Percentiles rank a stretch among this genome's conserved stretches.
These are phyloP conservation scores for Mythimna albipuncta DNA, from an alignment of 2,888 invertebrate species.

Conservation along the genomic window DNA sequence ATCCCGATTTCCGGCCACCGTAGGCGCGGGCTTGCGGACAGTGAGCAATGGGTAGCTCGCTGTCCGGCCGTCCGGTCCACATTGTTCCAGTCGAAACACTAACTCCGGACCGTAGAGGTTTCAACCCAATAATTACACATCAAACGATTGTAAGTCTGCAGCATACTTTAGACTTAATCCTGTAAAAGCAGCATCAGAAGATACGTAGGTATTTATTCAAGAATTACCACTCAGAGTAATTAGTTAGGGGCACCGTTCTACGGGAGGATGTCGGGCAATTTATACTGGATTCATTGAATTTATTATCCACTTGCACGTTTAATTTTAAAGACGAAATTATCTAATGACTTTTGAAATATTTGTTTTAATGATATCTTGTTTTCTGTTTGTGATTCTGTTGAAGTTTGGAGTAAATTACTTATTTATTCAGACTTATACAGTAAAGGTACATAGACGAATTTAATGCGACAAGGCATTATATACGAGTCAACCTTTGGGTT, in stretches of 20 bases:
- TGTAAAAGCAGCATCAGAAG: constrained; percentile 60
- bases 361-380: constrained; percentile 48
- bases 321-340: constrained; percentile 62
- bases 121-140: constrained; percentile 27
- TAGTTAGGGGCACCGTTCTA: constrained; percentile 53
- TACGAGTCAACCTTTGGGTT: too few species aligned
- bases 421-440: too few species aligned
- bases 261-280: constrained; percentile 47
- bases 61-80: too few species aligned
- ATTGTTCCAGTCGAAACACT: too few species aligned
- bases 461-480: too few species aligned
- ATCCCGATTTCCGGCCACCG: too few species aligned
- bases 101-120: too few species aligned
- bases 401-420: constrained; percentile 17
- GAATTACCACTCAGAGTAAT: constrained; percentile 65
- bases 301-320: constrained; percentile 61
- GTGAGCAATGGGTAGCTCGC: too few species aligned
- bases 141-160: constrained; percentile 37
- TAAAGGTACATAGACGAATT: too few species aligned
- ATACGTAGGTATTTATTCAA: constrained; percentile 50
- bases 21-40: too few species aligned
- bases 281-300: constrained; percentile 62
- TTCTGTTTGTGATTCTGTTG: constrained; percentile 32
- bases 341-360: constrained; percentile 49
- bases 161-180: constrained; percentile 54